Evolutionary conservation across 2,888 invertebrate species (phyloP).

Genomic region (Andricus quercusramuli): DNA sequence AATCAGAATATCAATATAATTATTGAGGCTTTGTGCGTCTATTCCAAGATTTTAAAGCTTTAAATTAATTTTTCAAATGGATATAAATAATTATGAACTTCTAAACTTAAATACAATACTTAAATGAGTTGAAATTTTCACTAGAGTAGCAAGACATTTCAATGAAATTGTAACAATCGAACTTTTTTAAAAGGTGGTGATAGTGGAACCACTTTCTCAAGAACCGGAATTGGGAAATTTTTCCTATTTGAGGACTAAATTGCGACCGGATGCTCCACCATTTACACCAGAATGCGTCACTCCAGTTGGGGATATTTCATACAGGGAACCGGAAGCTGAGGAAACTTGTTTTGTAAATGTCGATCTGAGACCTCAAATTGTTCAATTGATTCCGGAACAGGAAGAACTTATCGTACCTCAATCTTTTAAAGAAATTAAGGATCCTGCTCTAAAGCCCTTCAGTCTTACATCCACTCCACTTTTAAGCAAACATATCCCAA

Average conservation of each 20-base stretch:
- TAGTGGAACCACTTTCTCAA: conserved; percentile 26
- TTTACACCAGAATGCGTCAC: conserved; percentile 62
- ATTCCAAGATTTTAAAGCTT: too few species aligned
- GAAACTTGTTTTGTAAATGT: conserved; percentile 59
- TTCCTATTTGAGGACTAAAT: conserved; percentile 59
- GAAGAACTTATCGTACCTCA: conserved; percentile 40
- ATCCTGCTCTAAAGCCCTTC: conserved; percentile 57
- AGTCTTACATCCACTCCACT: conserved; percentile 56
- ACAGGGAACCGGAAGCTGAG: conserved; percentile 49
- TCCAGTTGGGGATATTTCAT: conserved; percentile 45
- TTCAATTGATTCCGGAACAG: conserved; percentile 42
- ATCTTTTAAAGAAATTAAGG: conserved; percentile 49
- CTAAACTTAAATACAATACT: neutral
- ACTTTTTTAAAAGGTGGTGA: conserved; percentile 26
- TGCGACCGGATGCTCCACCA: conserved; percentile 64
- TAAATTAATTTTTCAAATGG: too few species aligned
- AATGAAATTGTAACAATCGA: neutral
- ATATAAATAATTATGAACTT: too few species aligned
- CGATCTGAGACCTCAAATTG: conserved; percentile 49
- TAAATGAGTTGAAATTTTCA: neutral
- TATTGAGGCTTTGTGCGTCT: too few species aligned
- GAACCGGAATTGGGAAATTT: conserved; percentile 50
- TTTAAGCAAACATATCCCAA: conserved; percentile 52
- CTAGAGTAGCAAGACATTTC: neutral
- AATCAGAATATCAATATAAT: too few species aligned